Conservation (phyloP, 2,113 vertebrate species). For the Copsychus sechellarum region DNA sequence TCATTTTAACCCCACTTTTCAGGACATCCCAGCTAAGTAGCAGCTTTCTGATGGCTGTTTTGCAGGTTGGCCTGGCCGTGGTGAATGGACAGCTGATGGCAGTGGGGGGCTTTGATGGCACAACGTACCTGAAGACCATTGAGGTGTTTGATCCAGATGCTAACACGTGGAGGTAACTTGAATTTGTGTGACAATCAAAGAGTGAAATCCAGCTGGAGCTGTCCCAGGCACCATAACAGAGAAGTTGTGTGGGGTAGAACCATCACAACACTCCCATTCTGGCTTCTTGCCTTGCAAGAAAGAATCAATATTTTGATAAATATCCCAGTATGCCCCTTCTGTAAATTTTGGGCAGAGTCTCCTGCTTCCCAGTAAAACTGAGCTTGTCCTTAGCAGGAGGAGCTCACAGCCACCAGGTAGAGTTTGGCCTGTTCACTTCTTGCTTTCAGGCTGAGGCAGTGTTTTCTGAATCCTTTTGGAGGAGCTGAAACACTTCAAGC, state of each 20-base stretch:
- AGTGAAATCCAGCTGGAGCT: not conserved
- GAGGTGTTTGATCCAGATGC: constrained; percentile 98
- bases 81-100: constrained; percentile 99
- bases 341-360: not conserved
- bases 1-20: not conserved
- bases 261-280: not conserved
- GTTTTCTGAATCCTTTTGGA: not conserved
- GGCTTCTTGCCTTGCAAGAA: not conserved
- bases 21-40: not conserved
- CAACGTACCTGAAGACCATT: constrained; percentile 97
- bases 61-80: constrained; percentile 93
- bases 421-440: not conserved
- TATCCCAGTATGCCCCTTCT: not conserved
- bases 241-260: not conserved
- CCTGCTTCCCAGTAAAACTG: not conserved
- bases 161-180: constrained; percentile 93
- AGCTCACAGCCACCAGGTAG: not conserved
- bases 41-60: not conserved
- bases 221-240: not conserved
- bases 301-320: not conserved
- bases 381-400: not conserved
- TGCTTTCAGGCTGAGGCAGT: not conserved
- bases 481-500: not conserved
- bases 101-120: constrained; percentile 97
- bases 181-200: not conserved